Conservation (phyloP, 1,140 invertebrate genomes). For the Sitobion miscanthi region DNA sequence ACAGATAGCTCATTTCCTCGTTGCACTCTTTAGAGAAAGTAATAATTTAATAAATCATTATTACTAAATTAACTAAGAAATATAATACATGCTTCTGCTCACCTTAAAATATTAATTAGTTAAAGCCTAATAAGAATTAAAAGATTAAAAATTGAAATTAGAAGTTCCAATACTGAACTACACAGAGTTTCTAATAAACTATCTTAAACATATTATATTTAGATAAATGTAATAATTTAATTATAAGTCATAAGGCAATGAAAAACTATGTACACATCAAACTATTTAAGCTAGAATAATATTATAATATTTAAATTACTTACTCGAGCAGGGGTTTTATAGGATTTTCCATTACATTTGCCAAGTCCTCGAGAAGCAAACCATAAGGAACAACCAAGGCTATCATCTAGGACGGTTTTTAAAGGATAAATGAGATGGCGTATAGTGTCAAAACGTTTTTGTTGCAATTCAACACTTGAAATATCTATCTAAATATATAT, state of each 20-base stretch:
- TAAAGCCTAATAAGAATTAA: background rate
- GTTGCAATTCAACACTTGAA: constrained; percentile 71
- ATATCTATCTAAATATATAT: constrained; percentile 74
- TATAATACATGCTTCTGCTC: background rate
- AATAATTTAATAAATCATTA: background rate
- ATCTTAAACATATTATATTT: background rate
- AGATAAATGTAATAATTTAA: background rate
- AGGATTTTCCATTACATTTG: constrained; percentile 62
- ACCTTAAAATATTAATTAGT: background rate
- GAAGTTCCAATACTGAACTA: background rate
- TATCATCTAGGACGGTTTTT: constrained; percentile 92
- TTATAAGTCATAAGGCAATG: background rate
- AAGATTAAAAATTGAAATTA: background rate
- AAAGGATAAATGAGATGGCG: constrained; percentile 82
- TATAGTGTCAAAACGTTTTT: constrained; percentile 68
- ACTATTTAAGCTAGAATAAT: background rate
- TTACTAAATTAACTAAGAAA: background rate
- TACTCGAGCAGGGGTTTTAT: constrained; percentile 74
- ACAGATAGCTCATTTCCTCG: background rate
- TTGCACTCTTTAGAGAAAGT: background rate
- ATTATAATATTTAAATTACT: constrained; percentile 57
- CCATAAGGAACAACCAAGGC: constrained; percentile 92
- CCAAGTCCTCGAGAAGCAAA: constrained; percentile 85
- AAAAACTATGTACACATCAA: background rate
- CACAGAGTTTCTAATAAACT: background rate